Conservation (phyloP, 2,113 vertebrate genomes). For the Cervus canadensis region DNA sequence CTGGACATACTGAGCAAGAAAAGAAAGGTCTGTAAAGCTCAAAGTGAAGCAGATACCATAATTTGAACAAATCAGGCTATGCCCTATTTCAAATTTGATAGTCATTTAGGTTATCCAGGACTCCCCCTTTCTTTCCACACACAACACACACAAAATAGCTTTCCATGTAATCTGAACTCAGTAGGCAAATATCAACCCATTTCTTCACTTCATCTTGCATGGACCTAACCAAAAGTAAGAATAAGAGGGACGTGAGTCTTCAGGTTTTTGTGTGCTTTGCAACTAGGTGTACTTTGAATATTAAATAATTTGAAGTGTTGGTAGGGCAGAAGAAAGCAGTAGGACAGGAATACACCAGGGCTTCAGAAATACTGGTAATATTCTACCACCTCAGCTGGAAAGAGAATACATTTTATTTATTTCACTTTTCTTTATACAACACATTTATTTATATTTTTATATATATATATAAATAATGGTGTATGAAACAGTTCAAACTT, state of each 20-base stretch:
- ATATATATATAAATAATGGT: not conserved
- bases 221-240: not conserved
- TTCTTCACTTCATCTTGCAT: not conserved
- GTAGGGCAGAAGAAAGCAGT: not conserved
- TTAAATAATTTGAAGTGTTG: not conserved
- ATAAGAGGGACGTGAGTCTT: not conserved
- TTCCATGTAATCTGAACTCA: conserved; percentile 5
- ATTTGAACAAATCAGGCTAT: not conserved
- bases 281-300: not conserved
- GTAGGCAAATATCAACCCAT: not conserved
- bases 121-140: not conserved
- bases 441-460: not conserved
- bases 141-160: not conserved
- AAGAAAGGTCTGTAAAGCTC: not conserved
- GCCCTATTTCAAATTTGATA: conserved; percentile 22
- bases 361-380: not conserved
- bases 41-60: conserved; percentile 12
- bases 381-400: not conserved
- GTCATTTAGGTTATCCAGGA: not conserved
- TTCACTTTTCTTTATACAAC: not conserved
- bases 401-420: not conserved
- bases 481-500: not conserved
- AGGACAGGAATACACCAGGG: not conserved
- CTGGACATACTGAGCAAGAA: not conserved
- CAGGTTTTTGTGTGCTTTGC: not conserved